These are phyloP conservation scores for Drosophila tani DNA, from an alignment of 1,140 invertebrate species.

Conservation along the genomic window DNA sequence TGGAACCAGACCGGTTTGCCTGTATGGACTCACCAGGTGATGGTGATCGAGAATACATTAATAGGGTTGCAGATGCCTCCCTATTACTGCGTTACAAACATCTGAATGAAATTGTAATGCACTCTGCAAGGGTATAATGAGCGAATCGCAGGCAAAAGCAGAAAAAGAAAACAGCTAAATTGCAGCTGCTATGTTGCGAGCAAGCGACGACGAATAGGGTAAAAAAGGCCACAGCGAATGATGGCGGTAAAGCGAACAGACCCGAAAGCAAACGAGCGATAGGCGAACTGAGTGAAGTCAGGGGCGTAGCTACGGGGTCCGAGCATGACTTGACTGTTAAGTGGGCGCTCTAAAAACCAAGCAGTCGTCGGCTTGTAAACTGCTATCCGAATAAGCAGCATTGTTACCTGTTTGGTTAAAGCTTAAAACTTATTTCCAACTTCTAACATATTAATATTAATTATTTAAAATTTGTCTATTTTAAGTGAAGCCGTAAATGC, in stretches of 20 bases:
- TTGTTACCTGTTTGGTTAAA: neutral
- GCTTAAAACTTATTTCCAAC: neutral
- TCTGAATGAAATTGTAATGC: constrained; percentile 7
- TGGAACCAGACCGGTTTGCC: constrained; percentile 2
- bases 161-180: constrained; percentile 65
- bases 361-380: neutral
- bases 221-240: constrained; percentile 68
- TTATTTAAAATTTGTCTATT: neutral
- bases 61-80: constrained; percentile 2
- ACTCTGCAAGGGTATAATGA: constrained; percentile 64
- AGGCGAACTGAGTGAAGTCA: constrained; percentile 44
- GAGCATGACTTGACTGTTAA: constrained; percentile 32
- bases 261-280: constrained; percentile 62
- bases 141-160: constrained; percentile 61
- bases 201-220: constrained; percentile 67
- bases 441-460: neutral
- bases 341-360: constrained; percentile 14
- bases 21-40: neutral
- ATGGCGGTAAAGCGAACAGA: constrained; percentile 56
- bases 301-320: constrained; percentile 39
- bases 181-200: constrained; percentile 74
- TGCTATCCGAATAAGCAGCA: neutral
- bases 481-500: neutral
- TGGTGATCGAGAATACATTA: constrained; percentile 1
- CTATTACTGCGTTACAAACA: constrained; percentile 13